phyloP scores from a whole-genome alignment of 2,797 vertebrate species.

The Peromyscus eremicus region DNA sequence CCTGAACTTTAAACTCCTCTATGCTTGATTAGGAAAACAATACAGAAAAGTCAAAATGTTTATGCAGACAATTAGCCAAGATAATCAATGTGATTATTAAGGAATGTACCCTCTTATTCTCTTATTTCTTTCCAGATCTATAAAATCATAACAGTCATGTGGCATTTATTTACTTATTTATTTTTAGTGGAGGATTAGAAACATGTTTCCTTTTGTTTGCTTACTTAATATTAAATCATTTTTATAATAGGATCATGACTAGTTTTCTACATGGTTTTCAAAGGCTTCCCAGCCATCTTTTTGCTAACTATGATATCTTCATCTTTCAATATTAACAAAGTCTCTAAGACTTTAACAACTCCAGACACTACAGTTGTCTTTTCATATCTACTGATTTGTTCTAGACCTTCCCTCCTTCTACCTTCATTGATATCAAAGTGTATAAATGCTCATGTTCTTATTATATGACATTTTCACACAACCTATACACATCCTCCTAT shows the following conservation, averaged over 20 bases:
- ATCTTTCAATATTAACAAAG: not conserved
- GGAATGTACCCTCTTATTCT: not conserved
- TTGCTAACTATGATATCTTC: not conserved
- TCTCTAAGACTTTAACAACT: not conserved
- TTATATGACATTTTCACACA: not conserved
- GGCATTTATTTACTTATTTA: not conserved
- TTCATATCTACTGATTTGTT: not conserved
- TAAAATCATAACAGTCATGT: not conserved
- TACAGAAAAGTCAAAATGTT: slow-evolving; percentile 32
- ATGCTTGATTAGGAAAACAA: slow-evolving; percentile 5
- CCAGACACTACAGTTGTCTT: not conserved
- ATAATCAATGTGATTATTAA: not conserved
- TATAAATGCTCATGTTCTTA: not conserved
- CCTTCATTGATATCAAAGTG: not conserved
- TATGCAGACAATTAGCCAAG: not conserved
- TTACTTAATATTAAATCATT: slow-evolving; percentile 26
- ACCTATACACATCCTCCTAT: not conserved
- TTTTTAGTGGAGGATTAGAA: not conserved
- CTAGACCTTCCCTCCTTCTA: not conserved
- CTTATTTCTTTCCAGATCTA: not conserved
- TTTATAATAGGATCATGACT: not conserved
- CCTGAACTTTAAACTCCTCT: not conserved
- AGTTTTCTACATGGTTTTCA: not conserved
- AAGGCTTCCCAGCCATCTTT: not conserved
- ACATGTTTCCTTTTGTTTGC: not conserved